Evolutionary conservation across 2,113 vertebrate species (phyloP).

Genomic region (Isichthys henryi): DNA sequence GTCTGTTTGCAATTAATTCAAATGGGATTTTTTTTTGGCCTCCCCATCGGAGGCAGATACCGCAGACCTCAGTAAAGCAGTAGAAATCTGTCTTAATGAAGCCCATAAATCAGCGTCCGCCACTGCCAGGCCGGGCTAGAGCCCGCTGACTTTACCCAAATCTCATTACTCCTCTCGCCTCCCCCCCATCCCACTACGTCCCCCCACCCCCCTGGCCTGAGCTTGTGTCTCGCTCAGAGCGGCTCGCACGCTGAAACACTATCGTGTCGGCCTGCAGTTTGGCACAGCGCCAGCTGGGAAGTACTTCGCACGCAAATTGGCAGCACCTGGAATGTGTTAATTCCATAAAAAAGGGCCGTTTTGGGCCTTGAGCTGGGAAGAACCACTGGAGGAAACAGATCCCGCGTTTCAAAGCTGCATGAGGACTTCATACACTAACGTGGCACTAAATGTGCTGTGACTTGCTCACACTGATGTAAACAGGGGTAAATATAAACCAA

Average conservation of each 20-base stretch:
- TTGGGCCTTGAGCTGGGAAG: constrained; percentile 32
- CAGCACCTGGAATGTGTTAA: constrained; percentile 54
- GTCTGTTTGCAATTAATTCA: constrained; percentile 56
- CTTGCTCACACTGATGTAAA: background rate
- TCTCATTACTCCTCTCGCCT: constrained; percentile 54
- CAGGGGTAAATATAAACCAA: background rate
- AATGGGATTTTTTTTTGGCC: constrained; percentile 30
- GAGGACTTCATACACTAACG: background rate
- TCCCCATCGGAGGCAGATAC: constrained; percentile 49
- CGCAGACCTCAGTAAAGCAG: constrained; percentile 56
- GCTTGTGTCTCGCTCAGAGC: background rate
- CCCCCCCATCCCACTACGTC: constrained; percentile 44
- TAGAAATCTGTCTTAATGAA: constrained; percentile 59
- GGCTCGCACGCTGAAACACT: background rate
- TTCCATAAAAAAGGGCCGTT: constrained; percentile 44
- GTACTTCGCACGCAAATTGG: constrained; percentile 58
- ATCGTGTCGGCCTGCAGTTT: constrained; percentile 39
- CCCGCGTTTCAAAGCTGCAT: background rate
- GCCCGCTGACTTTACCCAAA: constrained; percentile 42
- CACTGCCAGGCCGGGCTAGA: constrained; percentile 51
- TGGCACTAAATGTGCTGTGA: background rate
- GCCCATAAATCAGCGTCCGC: constrained; percentile 64
- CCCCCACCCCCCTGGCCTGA: constrained; percentile 29
- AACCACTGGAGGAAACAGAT: constrained; percentile 29
- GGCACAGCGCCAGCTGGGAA: constrained; percentile 45